These are phyloP conservation scores for Phocoena sinus DNA, from an alignment of 2,113 vertebrate genomes.

Conservation along the genomic window DNA sequence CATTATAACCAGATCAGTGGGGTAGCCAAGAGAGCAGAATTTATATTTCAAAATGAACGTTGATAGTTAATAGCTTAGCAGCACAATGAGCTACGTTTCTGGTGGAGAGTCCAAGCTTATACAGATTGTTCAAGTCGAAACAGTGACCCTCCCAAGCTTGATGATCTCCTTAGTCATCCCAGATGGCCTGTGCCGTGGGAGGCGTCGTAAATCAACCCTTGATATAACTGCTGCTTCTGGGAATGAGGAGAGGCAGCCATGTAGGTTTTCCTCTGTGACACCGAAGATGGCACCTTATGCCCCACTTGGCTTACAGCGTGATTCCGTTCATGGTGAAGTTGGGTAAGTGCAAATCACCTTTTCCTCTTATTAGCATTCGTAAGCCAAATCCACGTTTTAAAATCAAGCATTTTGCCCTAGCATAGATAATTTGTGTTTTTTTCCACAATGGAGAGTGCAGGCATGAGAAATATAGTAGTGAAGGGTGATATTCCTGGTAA, in stretches of 20 bases:
- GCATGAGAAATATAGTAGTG: not conserved
- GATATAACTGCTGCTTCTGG: not conserved
- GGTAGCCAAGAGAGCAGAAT: conserved; percentile 30
- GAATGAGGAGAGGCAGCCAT: not conserved
- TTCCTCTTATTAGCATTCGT: not conserved
- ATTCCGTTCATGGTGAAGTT: not conserved
- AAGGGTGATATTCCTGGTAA: not conserved
- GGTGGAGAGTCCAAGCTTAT: not conserved
- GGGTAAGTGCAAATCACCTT: not conserved
- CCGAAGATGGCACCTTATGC: not conserved
- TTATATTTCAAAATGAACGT: conserved; percentile 37
- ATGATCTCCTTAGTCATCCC: not conserved
- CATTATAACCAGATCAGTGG: conserved; percentile 3
- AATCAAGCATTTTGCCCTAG: not conserved
- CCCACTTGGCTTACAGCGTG: not conserved
- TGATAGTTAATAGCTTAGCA: not conserved
- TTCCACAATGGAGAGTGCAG: not conserved
- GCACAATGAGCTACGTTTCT: not conserved
- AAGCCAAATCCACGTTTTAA: conserved; percentile 15
- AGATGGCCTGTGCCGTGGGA: not conserved
- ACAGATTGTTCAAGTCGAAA: not conserved
- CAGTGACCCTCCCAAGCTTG: not conserved
- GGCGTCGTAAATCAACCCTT: not conserved
- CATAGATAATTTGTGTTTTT: not conserved
- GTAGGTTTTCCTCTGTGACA: not conserved